Evolutionary conservation across 2,888 invertebrate genomes (phyloP).

Genomic region (Cyclophora albipunctata): DNA sequence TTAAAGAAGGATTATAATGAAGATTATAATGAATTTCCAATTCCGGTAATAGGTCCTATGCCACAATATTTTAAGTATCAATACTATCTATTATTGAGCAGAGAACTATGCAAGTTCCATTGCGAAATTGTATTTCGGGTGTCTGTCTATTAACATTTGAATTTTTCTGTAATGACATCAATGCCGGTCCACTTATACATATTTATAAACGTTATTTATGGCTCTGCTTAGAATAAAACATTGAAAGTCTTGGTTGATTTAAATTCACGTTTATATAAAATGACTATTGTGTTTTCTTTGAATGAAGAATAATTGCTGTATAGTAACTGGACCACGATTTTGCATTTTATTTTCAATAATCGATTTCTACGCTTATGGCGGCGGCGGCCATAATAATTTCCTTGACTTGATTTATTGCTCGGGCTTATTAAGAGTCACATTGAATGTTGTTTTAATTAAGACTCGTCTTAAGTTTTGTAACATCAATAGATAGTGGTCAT

Average conservation of each 20-base stretch:
- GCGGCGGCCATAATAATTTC: conserved; percentile 33
- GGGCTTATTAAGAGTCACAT: conserved; percentile 6
- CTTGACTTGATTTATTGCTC: conserved; percentile 35
- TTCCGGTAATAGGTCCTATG: no score
- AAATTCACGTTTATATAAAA: conserved; percentile 49
- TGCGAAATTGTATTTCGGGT: conserved; percentile 41
- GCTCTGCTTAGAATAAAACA: conserved; percentile 49
- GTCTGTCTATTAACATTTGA: conserved; percentile 39
- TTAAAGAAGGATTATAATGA: no score
- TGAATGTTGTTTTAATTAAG: not conserved
- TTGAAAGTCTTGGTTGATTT: conserved; percentile 51
- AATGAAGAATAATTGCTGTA: conserved; percentile 44
- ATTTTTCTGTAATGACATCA: conserved; percentile 58
- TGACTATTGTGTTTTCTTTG: conserved; percentile 53
- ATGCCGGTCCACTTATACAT: conserved; percentile 48
- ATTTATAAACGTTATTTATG: conserved; percentile 66
- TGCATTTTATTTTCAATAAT: conserved; percentile 45
- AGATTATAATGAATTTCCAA: no score
- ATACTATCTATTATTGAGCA: no score
- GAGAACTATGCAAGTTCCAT: conserved; percentile 21
- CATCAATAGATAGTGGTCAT: no score
- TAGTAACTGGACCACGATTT: conserved; percentile 44
- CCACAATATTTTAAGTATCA: no score
- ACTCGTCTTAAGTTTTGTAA: no score
- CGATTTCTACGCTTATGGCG: conserved; percentile 37